Evolutionary conservation across 2,113 vertebrate species (phyloP), one percentile per base, ranked within the genome.

Genomic region (Onychostoma macrolepis): DNA sequence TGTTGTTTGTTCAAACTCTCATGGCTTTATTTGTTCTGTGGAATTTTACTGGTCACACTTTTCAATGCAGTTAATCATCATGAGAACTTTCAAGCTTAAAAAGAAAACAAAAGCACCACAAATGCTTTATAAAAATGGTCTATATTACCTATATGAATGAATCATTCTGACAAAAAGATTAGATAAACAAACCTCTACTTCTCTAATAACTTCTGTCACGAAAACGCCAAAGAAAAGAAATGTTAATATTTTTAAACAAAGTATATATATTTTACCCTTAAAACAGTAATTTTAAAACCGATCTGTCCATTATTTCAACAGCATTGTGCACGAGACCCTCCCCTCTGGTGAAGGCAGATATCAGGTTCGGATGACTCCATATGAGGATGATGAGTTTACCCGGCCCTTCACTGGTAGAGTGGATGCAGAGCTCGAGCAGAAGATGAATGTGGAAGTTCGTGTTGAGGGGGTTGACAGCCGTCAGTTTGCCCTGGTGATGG

Each of bases 401-500:
- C n/a, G n/a, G n/a, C n/a, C n/a, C n/a, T n/a, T 93, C n/a, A 86
- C 71, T 11, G 74, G 30, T 1, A 83, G 30, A 17, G 7, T 94
- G 61, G 12, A 90, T 1, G 71, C 93, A 43, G 87, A 85, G 15
- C 45, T 94, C 21, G 81, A 93, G n/a, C 28, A 92, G 84, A 87
- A 50, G 33, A 61, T 94, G 80, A 93, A 92, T 6, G 48, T 95
- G 5, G 91, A 43, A 67, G 90, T 95, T 77, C 10, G 21, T 24
- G 83, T 92, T 30, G 90, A 82, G 4, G 93, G 92, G 75, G 86
- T 94, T 1, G 94, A 96, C 84, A 30, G 48, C 17, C 43, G 19
- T 1, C 93, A 91, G 80, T 87, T 95, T 41, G 85, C 93, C 71
- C 85, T 88, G 3, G 45, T 94, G 56, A 5, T 95, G 67, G 91